Evolutionary conservation across 2,888 invertebrate genomes (phyloP).

Genomic region (Eurytoma californica): DNA sequence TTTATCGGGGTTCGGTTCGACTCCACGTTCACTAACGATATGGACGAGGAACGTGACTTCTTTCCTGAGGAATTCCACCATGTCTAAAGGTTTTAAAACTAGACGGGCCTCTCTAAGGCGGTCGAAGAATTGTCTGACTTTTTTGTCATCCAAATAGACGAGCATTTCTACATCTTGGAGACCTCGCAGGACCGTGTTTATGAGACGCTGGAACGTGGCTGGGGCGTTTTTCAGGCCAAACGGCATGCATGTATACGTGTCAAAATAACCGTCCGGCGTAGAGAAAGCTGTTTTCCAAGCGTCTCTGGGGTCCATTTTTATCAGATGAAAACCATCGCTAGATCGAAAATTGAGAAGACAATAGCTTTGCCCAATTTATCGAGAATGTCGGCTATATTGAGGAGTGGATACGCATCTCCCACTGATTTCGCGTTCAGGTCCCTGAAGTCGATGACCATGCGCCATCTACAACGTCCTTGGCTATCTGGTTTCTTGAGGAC

Average conservation of each 20-base stretch:
- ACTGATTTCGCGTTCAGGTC: neutral
- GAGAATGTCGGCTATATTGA: neutral
- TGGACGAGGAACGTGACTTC: too few species aligned
- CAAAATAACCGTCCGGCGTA: too few species aligned
- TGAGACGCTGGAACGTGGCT: neutral
- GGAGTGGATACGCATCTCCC: neutral
- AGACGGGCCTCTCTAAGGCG: too few species aligned
- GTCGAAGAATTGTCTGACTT: neutral
- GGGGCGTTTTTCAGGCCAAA: neutral
- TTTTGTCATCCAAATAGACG: neutral
- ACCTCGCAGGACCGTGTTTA: neutral
- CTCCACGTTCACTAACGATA: too few species aligned
- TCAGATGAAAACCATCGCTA: neutral
- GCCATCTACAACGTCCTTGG: neutral
- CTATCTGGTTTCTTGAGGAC: constrained; percentile 61
- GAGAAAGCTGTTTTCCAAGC: neutral
- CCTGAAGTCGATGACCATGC: too few species aligned
- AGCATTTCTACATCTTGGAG: neutral
- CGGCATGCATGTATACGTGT: too few species aligned
- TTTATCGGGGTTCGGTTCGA: too few species aligned
- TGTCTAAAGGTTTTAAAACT: too few species aligned
- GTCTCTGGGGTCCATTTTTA: too few species aligned
- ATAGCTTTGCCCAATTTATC: neutral
- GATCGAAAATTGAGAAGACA: neutral
- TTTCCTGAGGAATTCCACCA: too few species aligned